Conservation (phyloP, 2,888 invertebrate species). For the Athalia cordata region DNA sequence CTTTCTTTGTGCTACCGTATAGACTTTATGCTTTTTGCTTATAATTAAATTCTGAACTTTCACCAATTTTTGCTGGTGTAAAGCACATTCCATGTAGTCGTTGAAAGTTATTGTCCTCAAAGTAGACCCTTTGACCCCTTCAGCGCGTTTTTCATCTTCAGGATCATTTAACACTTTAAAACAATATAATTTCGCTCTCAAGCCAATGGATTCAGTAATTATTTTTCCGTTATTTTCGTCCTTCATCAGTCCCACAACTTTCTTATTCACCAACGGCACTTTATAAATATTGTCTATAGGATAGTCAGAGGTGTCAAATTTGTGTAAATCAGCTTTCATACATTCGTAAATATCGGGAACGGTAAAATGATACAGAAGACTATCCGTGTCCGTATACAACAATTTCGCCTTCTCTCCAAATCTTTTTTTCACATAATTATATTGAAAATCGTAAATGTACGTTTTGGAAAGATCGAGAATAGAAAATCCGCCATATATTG, state of each 20-base stretch:
- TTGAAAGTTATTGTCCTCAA: constrained; percentile 47
- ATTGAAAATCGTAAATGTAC: constrained; percentile 49
- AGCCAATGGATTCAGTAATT: constrained; percentile 60
- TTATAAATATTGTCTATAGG: constrained; percentile 54
- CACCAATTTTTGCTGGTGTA: constrained; percentile 30
- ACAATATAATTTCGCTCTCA: constrained; percentile 58
- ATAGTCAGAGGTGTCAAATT: constrained; percentile 63
- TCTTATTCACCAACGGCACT: constrained; percentile 58
- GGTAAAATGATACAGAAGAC: constrained; percentile 60
- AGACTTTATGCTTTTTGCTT: constrained; percentile 45
- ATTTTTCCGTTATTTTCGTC: constrained; percentile 59
- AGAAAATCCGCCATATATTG: constrained; percentile 49
- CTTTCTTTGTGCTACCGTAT: constrained; percentile 29
- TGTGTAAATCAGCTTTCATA: constrained; percentile 54
- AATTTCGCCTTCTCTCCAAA: constrained; percentile 51
- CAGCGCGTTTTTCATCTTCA: constrained; percentile 42
- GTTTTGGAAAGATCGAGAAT: constrained; percentile 45
- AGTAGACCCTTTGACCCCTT: constrained; percentile 44
- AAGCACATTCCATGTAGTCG: constrained; percentile 45
- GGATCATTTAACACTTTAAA: constrained; percentile 43
- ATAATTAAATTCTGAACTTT: constrained; percentile 48
- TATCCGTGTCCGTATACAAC: constrained; percentile 63
- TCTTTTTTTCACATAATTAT: constrained; percentile 38
- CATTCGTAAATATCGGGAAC: constrained; percentile 65
- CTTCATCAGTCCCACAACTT: constrained; percentile 61